phyloP scores from a whole-genome alignment of 1,140 invertebrate genomes.

The Caenorhabditis brenneri region DNA sequence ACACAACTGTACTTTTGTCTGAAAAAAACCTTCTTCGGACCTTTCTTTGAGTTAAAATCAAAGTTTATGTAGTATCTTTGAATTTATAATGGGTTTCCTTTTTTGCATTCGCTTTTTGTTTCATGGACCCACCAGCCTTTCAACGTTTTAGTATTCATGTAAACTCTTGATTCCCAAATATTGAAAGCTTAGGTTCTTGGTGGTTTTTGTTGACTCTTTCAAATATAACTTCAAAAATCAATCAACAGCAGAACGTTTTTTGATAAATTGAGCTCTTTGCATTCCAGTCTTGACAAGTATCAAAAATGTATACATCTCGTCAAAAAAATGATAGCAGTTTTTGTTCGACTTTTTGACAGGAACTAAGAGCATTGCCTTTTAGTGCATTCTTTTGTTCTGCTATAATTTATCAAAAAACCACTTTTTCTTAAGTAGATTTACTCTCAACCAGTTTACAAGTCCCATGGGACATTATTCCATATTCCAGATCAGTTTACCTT shows the following conservation, averaged over 20 bases:
- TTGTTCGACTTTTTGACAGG: background rate
- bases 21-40: background rate
- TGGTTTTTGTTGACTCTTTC: background rate
- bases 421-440: background rate
- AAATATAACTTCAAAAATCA: background rate
- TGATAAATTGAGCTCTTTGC: constrained; percentile 27
- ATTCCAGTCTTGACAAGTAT: background rate
- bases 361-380: background rate
- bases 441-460: background rate
- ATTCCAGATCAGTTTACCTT: constrained; percentile 14
- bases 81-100: background rate
- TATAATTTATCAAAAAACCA: background rate
- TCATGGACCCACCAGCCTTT: background rate
- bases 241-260: background rate
- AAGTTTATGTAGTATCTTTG: background rate
- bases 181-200: background rate
- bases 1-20: background rate
- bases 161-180: background rate
- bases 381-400: background rate
- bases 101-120: constrained; percentile 1
- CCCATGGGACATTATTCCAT: background rate
- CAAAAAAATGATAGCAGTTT: constrained; percentile 20
- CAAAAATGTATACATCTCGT: constrained; percentile 38
- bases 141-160: constrained; percentile 25
- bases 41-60: background rate